Conservation (phyloP, 1,140 invertebrate species). For the Ceratoteleas bidentatus region DNA sequence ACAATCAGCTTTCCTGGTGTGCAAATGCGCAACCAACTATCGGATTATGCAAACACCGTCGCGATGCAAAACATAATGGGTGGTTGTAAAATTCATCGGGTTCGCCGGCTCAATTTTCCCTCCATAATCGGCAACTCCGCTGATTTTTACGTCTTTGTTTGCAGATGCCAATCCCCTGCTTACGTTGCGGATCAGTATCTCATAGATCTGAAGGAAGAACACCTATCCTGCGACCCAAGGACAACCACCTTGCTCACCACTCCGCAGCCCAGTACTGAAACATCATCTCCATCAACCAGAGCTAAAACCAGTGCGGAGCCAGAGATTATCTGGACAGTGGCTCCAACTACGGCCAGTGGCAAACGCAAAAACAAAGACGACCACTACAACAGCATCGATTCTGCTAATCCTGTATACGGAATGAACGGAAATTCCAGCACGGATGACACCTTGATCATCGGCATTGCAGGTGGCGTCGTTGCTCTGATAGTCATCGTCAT, state of each 20-base stretch:
- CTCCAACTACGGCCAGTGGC: conserved; percentile 83
- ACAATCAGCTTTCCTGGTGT: too few relatives aligned
- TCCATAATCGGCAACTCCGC: not conserved
- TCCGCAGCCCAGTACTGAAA: conserved; percentile 74
- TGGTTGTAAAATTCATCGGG: too few relatives aligned
- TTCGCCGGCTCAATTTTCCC: too few relatives aligned
- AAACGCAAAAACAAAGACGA: conserved; percentile 83
- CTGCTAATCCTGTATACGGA: conserved; percentile 73
- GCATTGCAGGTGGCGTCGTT: conserved; percentile 94
- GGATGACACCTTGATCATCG: conserved; percentile 95
- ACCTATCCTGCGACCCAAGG: conserved; percentile 87
- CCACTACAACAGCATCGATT: conserved; percentile 82
- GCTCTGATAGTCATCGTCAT: conserved; percentile 94
- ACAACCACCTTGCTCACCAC: conserved; percentile 80
- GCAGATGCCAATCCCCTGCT: conserved; percentile 85
- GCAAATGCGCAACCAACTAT: too few relatives aligned
- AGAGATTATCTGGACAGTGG: conserved; percentile 93
- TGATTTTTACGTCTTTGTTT: not conserved
- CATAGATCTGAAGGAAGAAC: conserved; percentile 88
- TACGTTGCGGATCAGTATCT: conserved; percentile 86
- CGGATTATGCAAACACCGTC: too few relatives aligned
- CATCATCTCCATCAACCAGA: conserved; percentile 74
- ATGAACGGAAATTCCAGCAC: conserved; percentile 84
- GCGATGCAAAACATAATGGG: too few relatives aligned
- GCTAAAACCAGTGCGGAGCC: conserved; percentile 85